Percentiles rank a stretch among this genome's conserved stretches.
phyloP scores from a whole-genome alignment of 2,888 invertebrate species.

The Iphiclides podalirius region DNA sequence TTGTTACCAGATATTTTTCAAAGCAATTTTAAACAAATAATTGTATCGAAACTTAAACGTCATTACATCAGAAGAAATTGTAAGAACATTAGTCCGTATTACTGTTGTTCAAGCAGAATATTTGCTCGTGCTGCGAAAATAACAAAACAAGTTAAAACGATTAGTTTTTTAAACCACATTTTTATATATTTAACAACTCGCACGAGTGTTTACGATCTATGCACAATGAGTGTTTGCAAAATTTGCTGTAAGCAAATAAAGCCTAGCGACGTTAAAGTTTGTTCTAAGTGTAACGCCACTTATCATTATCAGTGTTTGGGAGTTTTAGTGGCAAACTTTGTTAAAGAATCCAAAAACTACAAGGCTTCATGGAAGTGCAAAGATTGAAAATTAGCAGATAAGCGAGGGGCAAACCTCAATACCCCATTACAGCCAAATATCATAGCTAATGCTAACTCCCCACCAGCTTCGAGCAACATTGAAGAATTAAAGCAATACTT shows the following conservation, averaged over 20 bases:
- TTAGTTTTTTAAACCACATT: no score
- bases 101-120: no score
- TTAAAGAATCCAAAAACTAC: conserved; percentile 1
- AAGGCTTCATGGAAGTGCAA: neutral
- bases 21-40: no score
- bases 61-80: no score
- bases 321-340: neutral
- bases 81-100: no score
- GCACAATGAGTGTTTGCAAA: neutral
- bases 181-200: no score
- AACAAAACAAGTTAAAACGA: no score
- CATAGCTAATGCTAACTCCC: conserved; percentile 23
- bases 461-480: conserved; percentile 31
- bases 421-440: neutral
- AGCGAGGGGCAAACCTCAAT: neutral
- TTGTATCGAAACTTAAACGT: no score
- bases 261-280: neutral
- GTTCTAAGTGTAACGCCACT: neutral
- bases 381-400: neutral
- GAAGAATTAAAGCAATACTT: no score
- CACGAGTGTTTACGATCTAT: no score
- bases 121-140: no score
- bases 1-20: no score
- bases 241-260: neutral
- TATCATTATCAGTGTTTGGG: neutral